phyloP scores from a whole-genome alignment of 2,888 invertebrate species.

The Alsophila aescularia region DNA sequence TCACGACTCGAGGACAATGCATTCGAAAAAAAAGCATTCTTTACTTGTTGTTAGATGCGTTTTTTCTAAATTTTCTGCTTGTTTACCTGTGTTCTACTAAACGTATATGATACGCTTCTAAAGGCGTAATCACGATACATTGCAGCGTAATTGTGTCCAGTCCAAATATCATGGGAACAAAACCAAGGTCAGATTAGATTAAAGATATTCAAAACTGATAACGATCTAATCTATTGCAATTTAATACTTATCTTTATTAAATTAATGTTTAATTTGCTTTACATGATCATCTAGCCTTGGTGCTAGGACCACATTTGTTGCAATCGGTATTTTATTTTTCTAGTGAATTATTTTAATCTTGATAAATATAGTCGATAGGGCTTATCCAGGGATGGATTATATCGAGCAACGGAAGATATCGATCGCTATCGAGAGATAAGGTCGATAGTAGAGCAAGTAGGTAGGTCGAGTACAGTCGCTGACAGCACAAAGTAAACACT shows the following conservation, averaged over 20 bases:
- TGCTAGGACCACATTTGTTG: conserved; percentile 11
- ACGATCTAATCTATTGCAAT: conserved; percentile 7
- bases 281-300: conserved; percentile 7
- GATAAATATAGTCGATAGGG: conserved; percentile 56
- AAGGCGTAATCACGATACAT: too few relatives aligned
- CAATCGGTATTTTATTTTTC: conserved; percentile 31
- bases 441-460: conserved; percentile 17
- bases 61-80: too few relatives aligned
- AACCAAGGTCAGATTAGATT: conserved; percentile 14
- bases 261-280: conserved; percentile 15
- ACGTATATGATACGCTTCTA: too few relatives aligned
- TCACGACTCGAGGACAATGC: too few relatives aligned
- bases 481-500: neutral
- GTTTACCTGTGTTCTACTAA: too few relatives aligned
- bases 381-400: conserved; percentile 65
- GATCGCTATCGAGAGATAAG: conserved; percentile 68
- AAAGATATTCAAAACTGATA: conserved; percentile 2
- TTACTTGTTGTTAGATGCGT: too few relatives aligned
- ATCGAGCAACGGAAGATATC: conserved; percentile 54
- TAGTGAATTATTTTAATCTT: conserved; percentile 44
- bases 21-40: too few relatives aligned
- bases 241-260: conserved; percentile 1
- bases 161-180: neutral
- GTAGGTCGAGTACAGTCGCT: conserved; percentile 5
- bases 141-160: too few relatives aligned